Percentiles rank a stretch among this genome's conserved stretches.
phyloP scores from a whole-genome alignment of 2,888 invertebrate genomes.

The Plebejus anna region DNA sequence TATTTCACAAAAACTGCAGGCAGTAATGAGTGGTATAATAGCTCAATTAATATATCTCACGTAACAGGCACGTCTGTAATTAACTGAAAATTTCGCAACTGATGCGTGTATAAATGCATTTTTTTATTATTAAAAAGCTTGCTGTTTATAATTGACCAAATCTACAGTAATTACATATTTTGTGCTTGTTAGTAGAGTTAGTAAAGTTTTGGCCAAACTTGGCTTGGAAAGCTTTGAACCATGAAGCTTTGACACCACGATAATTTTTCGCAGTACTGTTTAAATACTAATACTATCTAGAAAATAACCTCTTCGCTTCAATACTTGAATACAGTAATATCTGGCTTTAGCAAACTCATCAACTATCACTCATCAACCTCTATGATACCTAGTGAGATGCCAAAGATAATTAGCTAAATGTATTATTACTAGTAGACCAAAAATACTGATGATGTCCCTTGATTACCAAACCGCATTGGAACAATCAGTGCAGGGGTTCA shows the following conservation, averaged over 20 bases:
- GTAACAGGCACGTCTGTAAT: slow-evolving; percentile 21
- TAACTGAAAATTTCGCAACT: slow-evolving; percentile 12
- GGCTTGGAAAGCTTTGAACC: neutral
- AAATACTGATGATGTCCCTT: neutral
- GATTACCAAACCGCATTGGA: slow-evolving; percentile 16
- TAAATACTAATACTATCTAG: too few relatives aligned
- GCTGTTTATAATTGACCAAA: neutral
- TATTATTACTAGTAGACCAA: neutral
- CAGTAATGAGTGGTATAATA: slow-evolving; percentile 15
- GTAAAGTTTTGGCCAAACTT: neutral
- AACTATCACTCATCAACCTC: too few relatives aligned
- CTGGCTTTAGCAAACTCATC: too few relatives aligned
- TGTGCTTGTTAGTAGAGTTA: neutral
- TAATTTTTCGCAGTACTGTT: too few relatives aligned
- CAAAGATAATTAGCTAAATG: neutral
- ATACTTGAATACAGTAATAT: too few relatives aligned
- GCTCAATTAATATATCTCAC: slow-evolving; percentile 18
- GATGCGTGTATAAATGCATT: neutral
- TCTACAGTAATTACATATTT: neutral
- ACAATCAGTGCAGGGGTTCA: neutral
- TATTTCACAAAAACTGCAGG: slow-evolving; percentile 12
- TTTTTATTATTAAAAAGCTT: neutral
- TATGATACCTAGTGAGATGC: neutral
- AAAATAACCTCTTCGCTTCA: too few relatives aligned
- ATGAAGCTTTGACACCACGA: neutral